Percentiles rank a stretch among this genome's conserved stretches.
phyloP scores from a whole-genome alignment of 2,113 vertebrate genomes.

The Entomyzon cyanotis region DNA sequence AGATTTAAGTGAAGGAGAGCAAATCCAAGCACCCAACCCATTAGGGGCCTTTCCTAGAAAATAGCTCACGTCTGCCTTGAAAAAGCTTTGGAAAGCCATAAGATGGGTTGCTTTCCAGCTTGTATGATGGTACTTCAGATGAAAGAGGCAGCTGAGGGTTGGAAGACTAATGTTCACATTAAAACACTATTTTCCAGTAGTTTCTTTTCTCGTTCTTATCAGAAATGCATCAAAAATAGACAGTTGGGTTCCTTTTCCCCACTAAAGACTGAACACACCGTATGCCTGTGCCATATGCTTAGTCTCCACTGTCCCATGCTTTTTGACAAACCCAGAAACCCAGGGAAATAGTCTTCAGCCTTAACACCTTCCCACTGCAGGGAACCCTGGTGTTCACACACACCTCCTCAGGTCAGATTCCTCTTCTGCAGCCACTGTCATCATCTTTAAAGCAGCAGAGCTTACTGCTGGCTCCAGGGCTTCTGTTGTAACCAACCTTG shows the following conservation, averaged over 20 bases:
- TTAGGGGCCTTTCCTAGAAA: neutral
- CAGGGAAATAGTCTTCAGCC: neutral
- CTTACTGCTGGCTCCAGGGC: neutral
- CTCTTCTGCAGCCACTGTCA: accelerated
- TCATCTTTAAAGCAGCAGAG: neutral
- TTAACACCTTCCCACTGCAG: neutral
- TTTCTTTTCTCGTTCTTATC: neutral
- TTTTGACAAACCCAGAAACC: neutral
- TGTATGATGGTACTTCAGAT: neutral
- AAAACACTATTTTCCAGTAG: neutral
- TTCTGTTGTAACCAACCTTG: neutral
- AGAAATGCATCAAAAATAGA: neutral
- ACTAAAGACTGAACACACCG: neutral
- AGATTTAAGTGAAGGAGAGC: neutral
- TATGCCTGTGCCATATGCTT: neutral
- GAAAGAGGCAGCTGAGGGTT: neutral
- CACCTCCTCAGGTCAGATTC: neutral
- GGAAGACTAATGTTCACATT: neutral
- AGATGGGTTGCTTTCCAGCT: neutral
- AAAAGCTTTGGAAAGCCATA: neutral
- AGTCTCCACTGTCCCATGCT: neutral
- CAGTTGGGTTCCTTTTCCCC: neutral
- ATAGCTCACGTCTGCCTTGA: neutral
- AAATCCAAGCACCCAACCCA: accelerated
- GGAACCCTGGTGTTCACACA: neutral